Conservation (phyloP, 2,797 vertebrate genomes). For the Mastacembelus armatus region DNA sequence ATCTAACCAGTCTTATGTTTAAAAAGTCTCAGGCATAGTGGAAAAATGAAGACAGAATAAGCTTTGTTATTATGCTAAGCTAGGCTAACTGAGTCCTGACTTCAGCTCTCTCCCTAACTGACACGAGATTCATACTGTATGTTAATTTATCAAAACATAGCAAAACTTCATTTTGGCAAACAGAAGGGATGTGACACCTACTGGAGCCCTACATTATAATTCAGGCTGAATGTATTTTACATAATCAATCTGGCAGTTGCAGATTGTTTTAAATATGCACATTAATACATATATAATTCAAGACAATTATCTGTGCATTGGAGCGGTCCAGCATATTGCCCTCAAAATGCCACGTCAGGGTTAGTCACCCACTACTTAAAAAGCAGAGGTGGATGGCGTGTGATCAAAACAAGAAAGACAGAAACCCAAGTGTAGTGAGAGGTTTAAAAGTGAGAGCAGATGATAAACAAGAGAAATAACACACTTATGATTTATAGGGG, state of each 20-base stretch:
- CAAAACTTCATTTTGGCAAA: too few species aligned
- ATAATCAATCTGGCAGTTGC: not conserved
- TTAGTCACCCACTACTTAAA: conserved; percentile 19
- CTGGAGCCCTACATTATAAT: not conserved
- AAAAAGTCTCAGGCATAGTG: too few species aligned
- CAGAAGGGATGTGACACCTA: too few species aligned
- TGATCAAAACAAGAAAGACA: not conserved
- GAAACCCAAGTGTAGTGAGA: not conserved
- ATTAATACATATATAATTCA: not conserved
- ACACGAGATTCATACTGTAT: too few species aligned
- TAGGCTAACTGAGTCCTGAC: too few species aligned
- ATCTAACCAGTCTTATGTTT: too few species aligned
- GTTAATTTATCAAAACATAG: too few species aligned
- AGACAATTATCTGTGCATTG: not conserved
- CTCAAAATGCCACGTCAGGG: conserved; percentile 17
- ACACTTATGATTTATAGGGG: conserved; percentile 49
- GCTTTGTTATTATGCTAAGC: too few species aligned
- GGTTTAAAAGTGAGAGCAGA: conserved; percentile 21
- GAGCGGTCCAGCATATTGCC: not conserved
- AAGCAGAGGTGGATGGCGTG: conserved; percentile 16
- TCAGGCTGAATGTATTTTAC: not conserved
- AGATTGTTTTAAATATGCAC: conserved; percentile 11
- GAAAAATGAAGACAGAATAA: too few species aligned
- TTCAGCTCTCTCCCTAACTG: too few species aligned
- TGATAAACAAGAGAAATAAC: conserved; percentile 46